A percentile compares a stretch with the other conserved stretches of the same genome.
These are phyloP conservation scores for Pogonophryne albipinna DNA, from an alignment of 2,797 vertebrate species.

Conservation along the genomic window DNA sequence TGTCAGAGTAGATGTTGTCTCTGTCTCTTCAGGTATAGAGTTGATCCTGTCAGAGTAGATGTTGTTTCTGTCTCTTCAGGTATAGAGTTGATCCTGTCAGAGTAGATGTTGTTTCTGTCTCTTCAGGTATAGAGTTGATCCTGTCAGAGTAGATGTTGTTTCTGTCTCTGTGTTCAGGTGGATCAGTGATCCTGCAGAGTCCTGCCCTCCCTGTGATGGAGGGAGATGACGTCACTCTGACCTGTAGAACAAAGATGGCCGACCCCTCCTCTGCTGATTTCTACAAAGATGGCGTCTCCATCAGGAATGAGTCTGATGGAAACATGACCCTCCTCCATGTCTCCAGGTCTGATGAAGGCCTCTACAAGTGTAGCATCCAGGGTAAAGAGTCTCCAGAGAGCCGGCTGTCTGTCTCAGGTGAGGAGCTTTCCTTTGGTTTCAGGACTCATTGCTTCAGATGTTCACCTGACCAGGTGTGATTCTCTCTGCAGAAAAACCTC, in stretches of 20 bases:
- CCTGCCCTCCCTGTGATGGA: not conserved
- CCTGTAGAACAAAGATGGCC: not conserved
- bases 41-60: no score
- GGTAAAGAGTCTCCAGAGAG: not conserved
- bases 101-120: no score
- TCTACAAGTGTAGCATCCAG: not conserved
- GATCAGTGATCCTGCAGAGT: not conserved
- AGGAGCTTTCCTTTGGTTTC: not conserved
- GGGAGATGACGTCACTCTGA: not conserved
- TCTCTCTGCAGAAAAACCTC: not conserved
- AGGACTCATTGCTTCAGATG: slow-evolving; percentile 3
- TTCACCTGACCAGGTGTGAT: slow-evolving; percentile 1
- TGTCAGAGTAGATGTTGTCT: no score
- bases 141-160: no score
- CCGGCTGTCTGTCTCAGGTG: slow-evolving; percentile 1
- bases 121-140: no score
- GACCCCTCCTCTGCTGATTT: not conserved
- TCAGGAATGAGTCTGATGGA: not conserved
- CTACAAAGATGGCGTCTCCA: not conserved
- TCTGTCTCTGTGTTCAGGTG: slow-evolving; percentile 1
- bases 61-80: no score
- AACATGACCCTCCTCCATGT: not conserved
- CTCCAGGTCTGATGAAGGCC: slow-evolving; percentile 1
- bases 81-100: no score
- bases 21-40: no score